Percentiles rank a stretch among this genome's conserved stretches.
Evolutionary conservation across 2,888 invertebrate species (phyloP).

Genomic region (Thumatha senex): DNA sequence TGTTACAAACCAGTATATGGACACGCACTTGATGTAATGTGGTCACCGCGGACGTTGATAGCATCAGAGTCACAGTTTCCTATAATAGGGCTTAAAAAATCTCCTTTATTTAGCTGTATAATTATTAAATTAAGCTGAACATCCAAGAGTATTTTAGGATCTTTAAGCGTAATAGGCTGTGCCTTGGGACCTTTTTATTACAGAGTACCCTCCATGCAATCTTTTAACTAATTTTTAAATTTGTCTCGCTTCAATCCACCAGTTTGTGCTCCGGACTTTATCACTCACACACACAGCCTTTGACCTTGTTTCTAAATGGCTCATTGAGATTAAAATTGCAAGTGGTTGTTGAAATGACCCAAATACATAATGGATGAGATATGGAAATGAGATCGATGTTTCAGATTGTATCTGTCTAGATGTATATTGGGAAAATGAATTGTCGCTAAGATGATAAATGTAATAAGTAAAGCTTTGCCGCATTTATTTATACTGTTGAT

Average conservation of each 20-base stretch:
- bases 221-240: conserved; percentile 22
- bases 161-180: no score
- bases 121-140: no score
- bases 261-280: conserved; percentile 9
- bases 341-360: conserved; percentile 23
- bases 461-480: no score
- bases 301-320: conserved; percentile 37
- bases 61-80: no score
- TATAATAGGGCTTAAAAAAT: no score
- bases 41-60: no score
- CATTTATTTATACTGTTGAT: no score
- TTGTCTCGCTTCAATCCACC: conserved; percentile 16
- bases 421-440: neutral
- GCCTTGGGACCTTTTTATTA: neutral
- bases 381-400: conserved; percentile 21
- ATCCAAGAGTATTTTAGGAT: no score
- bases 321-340: conserved; percentile 21
- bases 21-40: no score
- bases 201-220: conserved; percentile 11
- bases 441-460: neutral
- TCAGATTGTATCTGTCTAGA: neutral
- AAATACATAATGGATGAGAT: conserved; percentile 33
- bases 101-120: no score
- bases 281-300: conserved; percentile 12
- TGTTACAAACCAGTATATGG: no score